These are phyloP conservation scores for Drosophila nigricruria DNA, from an alignment of 2,888 invertebrate species.

Conservation along the genomic window DNA sequence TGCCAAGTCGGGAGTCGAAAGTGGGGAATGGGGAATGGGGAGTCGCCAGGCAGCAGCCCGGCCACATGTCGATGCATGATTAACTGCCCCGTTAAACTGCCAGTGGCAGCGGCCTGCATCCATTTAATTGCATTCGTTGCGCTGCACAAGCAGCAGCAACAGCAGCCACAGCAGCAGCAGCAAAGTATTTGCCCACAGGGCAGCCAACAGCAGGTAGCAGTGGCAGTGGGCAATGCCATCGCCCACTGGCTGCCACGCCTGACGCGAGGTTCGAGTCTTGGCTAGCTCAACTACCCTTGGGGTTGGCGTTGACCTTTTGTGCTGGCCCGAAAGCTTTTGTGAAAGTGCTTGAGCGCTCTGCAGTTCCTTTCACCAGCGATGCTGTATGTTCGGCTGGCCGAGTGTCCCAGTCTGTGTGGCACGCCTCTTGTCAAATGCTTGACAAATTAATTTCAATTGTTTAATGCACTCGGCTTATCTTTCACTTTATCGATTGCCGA, in stretches of 20 bases:
- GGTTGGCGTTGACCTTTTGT: slow-evolving; percentile 51
- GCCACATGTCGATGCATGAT: slow-evolving; percentile 79
- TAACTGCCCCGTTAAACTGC: slow-evolving; percentile 78
- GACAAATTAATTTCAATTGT: slow-evolving; percentile 82
- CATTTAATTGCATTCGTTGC: slow-evolving; percentile 80
- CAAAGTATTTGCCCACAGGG: slow-evolving; percentile 53
- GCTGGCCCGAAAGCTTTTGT: slow-evolving; percentile 64
- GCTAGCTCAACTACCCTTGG: slow-evolving; percentile 46
- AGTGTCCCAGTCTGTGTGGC: slow-evolving; percentile 21
- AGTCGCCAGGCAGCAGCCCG: slow-evolving; percentile 14
- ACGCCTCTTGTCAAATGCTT: slow-evolving; percentile 69
- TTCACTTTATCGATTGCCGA: slow-evolving; percentile 68
- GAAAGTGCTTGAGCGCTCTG: slow-evolving; percentile 55
- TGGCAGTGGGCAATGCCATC: slow-evolving; percentile 65
- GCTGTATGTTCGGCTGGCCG: slow-evolving; percentile 9
- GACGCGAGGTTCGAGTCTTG: slow-evolving; percentile 49
- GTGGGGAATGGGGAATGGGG: slow-evolving; percentile 17
- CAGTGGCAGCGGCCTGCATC: slow-evolving; percentile 66
- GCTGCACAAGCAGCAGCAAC: slow-evolving; percentile 21
- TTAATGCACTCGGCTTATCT: slow-evolving; percentile 68
- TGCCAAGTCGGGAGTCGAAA: not conserved
- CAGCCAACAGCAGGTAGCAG: slow-evolving; percentile 34
- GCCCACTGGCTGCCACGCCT: slow-evolving; percentile 37
- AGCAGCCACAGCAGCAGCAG: slow-evolving; percentile 21
- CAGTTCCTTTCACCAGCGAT: slow-evolving; percentile 70